Base-by-base conservation (phyloP, 2,113 vertebrate genomes). In the Myodes glareolus region DNA sequence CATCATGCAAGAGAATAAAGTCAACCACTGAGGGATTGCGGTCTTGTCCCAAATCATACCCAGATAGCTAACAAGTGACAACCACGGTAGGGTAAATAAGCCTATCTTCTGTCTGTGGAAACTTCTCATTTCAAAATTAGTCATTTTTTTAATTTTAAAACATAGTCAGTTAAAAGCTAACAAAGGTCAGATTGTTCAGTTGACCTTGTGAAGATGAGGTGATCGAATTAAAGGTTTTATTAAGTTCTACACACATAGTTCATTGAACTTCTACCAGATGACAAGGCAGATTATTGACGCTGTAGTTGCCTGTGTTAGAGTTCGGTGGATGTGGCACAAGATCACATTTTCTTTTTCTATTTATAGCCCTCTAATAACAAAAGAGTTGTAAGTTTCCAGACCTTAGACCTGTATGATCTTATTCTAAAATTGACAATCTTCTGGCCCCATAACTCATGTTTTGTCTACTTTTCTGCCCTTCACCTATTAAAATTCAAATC, bases 341-440 rank as follows among this genome's bases (percentile, higher is more conserved):
- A 73, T 91, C 25, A 67, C 36, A 9, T 93, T 93, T 94, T 84
- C 80, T 80, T 95, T 81, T 29, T 93, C 29, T 61, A 73, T 36
- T 84, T 55, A 27, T 31, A 77, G 29, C 45, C 47, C 89, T 90
- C 76, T 80, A 72, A 91, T 47, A 93, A 68, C 19, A 91, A 25
- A 33, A 11, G 17, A 55, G 8, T 91, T 81, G 7, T 36, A 85
- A 81, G 23, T 84, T 91, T 88, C 45, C 36, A 88, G 42, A 42
- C 33, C 75, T 63, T 21, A 90, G 76, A 75, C 10, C 4, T 27
- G 5, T 67, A 55, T 45, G 8, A 52, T 67, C 36, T 81, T 84
- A 85, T 47, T 82, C 50, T 96, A 78, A 90, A 95, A 78, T 45
- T 84, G 73, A 70, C 27, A 94, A 55, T 12, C 10, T 91, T 94